Evolutionary conservation across 1,140 invertebrate species (phyloP), one percentile per base, ranked within the genome.

Genomic region (Pristionchus pacificus): DNA sequence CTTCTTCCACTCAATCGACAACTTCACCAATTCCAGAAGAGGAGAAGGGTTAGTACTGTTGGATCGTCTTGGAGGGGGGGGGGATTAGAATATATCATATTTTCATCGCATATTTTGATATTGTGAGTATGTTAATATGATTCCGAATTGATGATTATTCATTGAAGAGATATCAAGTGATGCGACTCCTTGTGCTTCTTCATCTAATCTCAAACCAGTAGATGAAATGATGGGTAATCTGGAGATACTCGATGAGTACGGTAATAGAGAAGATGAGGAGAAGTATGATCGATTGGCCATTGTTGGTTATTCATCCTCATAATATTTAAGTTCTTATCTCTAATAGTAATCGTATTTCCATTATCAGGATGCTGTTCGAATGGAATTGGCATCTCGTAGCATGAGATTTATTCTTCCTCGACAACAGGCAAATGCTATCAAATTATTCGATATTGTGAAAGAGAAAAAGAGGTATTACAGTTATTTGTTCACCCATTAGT

Each of bases 301-400:
- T 27, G 71, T 73, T 58, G 19, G 49, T 15, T 24, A 2, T 70
- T 28, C 24, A n/a, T n/a, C n/a, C n/a, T n/a, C n/a, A n/a, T n/a
- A n/a, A n/a, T n/a, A n/a, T n/a, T n/a, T n/a, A n/a, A n/a, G n/a
- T n/a, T n/a, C n/a, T n/a, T n/a, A n/a, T n/a, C n/a, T n/a, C n/a
- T n/a, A n/a, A 49, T 19, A 49, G 38, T 49, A 49, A 15, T n/a
- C 31, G 63, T 29, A 29, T 28, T 6, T 28, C 55, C 32, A 24
- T 64, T 2, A 19, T 62, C 31, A 78, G 77, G 77, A 78, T 49
- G 75, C 77, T 0, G 69, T 78, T 31, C 77, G 78, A 60, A 24
- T 74, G 33, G 77, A 78, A 60, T 57, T 78, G 2, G 67, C 76
- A 13, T 30, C 72, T 15, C 78, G 78, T 71, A 70, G 64, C 32